Percentiles rank a stretch among this genome's conserved stretches.
Evolutionary conservation across 2,113 vertebrate species (phyloP).

Genomic region (Taxidea taxus): DNA sequence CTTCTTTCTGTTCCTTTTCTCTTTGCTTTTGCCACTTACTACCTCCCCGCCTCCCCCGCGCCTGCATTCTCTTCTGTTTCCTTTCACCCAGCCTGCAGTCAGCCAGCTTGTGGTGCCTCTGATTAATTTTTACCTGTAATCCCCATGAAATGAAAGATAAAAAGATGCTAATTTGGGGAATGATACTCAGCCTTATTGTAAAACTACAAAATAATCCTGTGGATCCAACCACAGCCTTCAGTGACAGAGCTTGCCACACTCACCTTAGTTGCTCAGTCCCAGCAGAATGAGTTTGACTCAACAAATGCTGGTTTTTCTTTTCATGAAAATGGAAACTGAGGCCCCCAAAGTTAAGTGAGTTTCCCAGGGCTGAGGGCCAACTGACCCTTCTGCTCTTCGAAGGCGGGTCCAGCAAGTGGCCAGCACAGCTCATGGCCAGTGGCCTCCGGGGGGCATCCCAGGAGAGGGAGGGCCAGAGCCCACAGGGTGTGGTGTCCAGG

Average conservation of each 20-base stretch:
- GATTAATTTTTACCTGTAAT: not conserved
- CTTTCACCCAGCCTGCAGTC: rapidly evolving
- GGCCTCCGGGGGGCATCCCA: not conserved
- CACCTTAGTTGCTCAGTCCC: rapidly evolving
- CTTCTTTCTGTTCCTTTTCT: not conserved
- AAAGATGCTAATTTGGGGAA: not conserved
- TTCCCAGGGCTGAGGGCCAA: not conserved
- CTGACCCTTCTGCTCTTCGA: not conserved
- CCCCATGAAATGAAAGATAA: not conserved
- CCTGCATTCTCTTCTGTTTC: not conserved
- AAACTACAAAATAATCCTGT: not conserved
- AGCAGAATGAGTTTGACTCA: not conserved
- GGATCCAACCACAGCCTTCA: rapidly evolving
- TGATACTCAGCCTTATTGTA: not conserved
- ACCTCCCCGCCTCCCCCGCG: too few relatives aligned
- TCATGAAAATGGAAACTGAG: not conserved
- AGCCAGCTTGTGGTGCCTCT: not conserved
- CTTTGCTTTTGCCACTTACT: not conserved
- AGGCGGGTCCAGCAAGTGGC: not conserved
- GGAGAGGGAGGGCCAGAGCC: too few relatives aligned
- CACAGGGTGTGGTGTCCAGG: rapidly evolving
- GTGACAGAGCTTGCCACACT: rapidly evolving
- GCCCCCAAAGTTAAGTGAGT: not conserved
- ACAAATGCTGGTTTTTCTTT: not conserved
- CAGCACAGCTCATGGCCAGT: not conserved